A percentile compares a stretch with the other conserved stretches of the same genome.
Evolutionary conservation across 2,113 vertebrate species (phyloP).

Genomic region (Pholis gunnellus): DNA sequence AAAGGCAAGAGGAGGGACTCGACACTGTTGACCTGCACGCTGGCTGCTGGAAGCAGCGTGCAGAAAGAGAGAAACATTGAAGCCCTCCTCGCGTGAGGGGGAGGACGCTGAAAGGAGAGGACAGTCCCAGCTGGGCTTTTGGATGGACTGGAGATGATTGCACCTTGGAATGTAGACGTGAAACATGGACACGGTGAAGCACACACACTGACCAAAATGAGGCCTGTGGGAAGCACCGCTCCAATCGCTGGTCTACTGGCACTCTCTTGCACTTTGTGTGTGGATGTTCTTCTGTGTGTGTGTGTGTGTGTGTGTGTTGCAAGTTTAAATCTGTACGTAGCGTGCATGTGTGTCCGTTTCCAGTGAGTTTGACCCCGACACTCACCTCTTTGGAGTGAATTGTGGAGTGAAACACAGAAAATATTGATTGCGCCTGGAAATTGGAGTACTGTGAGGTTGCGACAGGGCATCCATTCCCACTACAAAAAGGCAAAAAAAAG

Average conservation of each 20-base stretch:
- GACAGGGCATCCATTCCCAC: constrained; percentile 23
- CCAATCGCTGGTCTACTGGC: constrained; percentile 67
- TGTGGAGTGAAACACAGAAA: constrained; percentile 43
- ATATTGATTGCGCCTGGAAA: constrained; percentile 60
- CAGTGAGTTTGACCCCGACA: constrained; percentile 36
- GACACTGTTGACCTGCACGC: constrained; percentile 61
- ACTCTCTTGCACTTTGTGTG: constrained; percentile 80
- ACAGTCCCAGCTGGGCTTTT: constrained; percentile 51
- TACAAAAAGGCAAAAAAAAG: constrained; percentile 22
- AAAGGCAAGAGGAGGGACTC: constrained; percentile 60
- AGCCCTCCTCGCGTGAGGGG: constrained; percentile 16
- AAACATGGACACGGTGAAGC: constrained; percentile 51
- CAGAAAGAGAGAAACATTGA: constrained; percentile 21
- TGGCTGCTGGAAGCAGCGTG: constrained; percentile 50
- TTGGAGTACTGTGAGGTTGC: constrained; percentile 7
- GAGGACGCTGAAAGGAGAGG: constrained; percentile 36
- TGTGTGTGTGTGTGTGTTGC: constrained; percentile 55
- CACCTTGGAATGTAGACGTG: constrained; percentile 64
- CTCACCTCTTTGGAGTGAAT: constrained; percentile 30
- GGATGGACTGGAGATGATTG: constrained; percentile 57
- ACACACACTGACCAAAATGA: constrained; percentile 60
- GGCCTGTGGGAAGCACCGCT: constrained; percentile 64
- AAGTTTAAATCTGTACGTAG: constrained; percentile 25
- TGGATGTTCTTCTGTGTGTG: constrained; percentile 56
- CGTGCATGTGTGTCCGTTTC: constrained; percentile 20